phyloP scores from a whole-genome alignment of 1,140 invertebrate genomes.

The Cydia splendana region DNA sequence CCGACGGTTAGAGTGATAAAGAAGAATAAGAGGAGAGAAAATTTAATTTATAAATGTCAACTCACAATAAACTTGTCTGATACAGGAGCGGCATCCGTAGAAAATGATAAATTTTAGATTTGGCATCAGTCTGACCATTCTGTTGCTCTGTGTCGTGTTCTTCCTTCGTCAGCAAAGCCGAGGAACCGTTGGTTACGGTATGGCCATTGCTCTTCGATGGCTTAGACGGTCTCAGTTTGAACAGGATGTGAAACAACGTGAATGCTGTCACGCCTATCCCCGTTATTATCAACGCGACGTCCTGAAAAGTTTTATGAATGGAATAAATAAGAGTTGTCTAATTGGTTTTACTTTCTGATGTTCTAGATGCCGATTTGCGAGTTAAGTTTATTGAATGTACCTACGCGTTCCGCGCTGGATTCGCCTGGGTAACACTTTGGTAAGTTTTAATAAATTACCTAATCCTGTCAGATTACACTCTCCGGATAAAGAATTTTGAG shows the following conservation, averaged over 20 bases:
- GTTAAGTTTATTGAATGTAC: too few relatives aligned
- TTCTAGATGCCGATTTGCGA: neutral
- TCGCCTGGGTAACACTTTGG: too few relatives aligned
- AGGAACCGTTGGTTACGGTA: constrained; percentile 40
- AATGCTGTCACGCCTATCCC: constrained; percentile 74
- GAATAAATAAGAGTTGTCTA: neutral
- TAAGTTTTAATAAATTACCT: too few relatives aligned
- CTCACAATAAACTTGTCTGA: constrained; percentile 81
- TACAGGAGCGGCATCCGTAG: constrained; percentile 79
- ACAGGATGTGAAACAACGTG: constrained; percentile 74
- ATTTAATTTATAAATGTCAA: constrained; percentile 35
- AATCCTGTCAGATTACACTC: too few relatives aligned
- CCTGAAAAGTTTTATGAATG: constrained; percentile 62
- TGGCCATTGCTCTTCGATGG: constrained; percentile 46
- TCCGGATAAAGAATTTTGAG: too few relatives aligned
- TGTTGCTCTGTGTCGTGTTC: constrained; percentile 44
- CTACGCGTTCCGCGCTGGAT: too few relatives aligned
- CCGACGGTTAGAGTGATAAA: too few relatives aligned
- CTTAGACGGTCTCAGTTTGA: constrained; percentile 59
- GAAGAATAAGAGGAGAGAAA: too few relatives aligned
- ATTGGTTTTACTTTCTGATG: neutral
- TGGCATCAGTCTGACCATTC: constrained; percentile 39
- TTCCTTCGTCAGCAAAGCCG: constrained; percentile 47
- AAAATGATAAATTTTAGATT: constrained; percentile 75
- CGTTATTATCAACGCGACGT: constrained; percentile 80